Base-by-base conservation (phyloP, 2,888 invertebrate genomes). In the Drosophila prostipennis region DNA sequence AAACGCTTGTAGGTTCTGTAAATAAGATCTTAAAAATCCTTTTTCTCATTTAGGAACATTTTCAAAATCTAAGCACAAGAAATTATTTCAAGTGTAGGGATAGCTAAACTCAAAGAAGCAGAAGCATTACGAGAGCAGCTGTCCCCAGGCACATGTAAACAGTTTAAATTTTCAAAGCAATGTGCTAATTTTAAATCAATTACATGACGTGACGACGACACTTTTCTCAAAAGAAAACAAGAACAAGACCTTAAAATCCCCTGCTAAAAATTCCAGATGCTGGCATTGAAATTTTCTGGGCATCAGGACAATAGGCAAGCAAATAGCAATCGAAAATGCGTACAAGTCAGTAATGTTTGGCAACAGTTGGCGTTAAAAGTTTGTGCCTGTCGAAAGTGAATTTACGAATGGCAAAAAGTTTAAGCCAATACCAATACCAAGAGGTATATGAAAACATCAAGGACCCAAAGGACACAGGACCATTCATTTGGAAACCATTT, bases 181-280 rank as follows among this genome's bases (percentile, higher is more conserved):
- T 82, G 86, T 85, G 81, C 81, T 82, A 82, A 82, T 85, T 82
- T 82, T 80, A 82, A 82, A 82, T 82, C 81, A 82, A 82, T 82
- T 82, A 82, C 80, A 82, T 60, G 78, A 85, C 86, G 80, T 85
- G 81, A 60, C 72, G 64, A 64, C 85, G 77, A 60, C 72, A 77
- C 80, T 79, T 81, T 13, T 81, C 23, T 2, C 32, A n/a, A 37
- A 16, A n/a, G n/a, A n/a, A n/a, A 16, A 36, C 40, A 61, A 40
- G 4, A 29, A 13, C 40, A 79, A 75, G 77, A 14, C 29, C 46
- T 49, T 23, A 23, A 43, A 42, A 42, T 19, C 16, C n/a, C 36
- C 43, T 37, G 16, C 29, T 19, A 23, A 23, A 34, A 53, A 40
- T 23, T 34, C 32, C 61, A 61, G 45, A 29, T 61, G 59, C 26